A percentile compares a stretch with the other conserved stretches of the same genome.
These are phyloP conservation scores for Anoplius nigerrimus DNA, from an alignment of 2,888 invertebrate species.

Conservation along the genomic window DNA sequence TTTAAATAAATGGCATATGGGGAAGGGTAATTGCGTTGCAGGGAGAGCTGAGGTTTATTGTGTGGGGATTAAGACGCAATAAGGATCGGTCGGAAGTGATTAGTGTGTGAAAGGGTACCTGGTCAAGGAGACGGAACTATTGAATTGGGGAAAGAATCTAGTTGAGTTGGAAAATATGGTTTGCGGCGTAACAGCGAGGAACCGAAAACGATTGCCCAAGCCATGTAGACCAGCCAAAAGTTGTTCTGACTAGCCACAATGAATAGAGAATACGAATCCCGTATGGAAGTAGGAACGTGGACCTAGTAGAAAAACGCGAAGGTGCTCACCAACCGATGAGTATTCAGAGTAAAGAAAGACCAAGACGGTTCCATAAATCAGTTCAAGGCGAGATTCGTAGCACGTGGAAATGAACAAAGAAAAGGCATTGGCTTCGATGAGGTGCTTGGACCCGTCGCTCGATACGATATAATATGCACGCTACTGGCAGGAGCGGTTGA, in stretches of 20 bases:
- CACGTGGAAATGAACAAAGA: background rate
- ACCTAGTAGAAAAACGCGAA: background rate
- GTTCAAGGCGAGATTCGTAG: slow-evolving; percentile 18
- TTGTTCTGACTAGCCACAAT: background rate
- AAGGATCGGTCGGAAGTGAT: no score
- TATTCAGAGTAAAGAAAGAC: slow-evolving; percentile 1
- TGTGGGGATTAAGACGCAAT: no score
- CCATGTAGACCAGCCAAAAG: background rate
- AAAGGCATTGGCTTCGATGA: background rate
- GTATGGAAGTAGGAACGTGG: slow-evolving; percentile 5
- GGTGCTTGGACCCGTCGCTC: background rate
- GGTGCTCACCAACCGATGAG: background rate
- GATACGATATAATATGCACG: background rate
- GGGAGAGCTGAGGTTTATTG: no score
- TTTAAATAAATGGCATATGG: no score
- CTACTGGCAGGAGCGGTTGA: background rate
- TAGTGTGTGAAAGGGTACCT: no score
- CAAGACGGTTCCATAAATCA: slow-evolving; percentile 6
- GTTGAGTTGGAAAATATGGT: no score
- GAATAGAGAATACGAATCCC: background rate
- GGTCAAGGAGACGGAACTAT: no score
- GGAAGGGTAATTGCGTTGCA: no score
- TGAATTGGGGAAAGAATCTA: no score
- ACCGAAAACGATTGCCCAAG: background rate
- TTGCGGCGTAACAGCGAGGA: no score